phyloP scores from a whole-genome alignment of 2,888 invertebrate genomes.

The Eumacrocentrus americanus region DNA sequence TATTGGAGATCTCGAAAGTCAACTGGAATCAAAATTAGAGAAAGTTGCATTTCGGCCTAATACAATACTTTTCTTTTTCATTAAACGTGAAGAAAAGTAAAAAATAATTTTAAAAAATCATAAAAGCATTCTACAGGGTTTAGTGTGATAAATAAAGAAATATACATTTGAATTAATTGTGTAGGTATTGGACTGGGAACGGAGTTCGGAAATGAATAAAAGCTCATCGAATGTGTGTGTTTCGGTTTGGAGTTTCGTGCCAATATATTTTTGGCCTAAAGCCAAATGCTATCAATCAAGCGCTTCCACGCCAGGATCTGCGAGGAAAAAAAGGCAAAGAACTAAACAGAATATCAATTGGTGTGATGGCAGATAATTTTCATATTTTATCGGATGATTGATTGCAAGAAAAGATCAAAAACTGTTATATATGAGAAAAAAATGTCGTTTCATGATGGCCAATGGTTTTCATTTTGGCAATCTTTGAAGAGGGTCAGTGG shows the following conservation, averaged over 20 bases:
- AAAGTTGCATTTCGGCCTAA: no score
- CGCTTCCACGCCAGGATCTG: constrained; percentile 25
- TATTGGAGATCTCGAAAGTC: no score
- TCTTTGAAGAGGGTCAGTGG: neutral
- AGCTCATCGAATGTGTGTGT: constrained; percentile 5
- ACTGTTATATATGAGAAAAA: no score
- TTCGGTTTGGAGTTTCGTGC: constrained; percentile 13
- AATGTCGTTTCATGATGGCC: no score
- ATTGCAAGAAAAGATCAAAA: constrained; percentile 8
- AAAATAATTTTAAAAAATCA: no score
- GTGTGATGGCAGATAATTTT: constrained; percentile 32
- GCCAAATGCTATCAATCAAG: constrained; percentile 38
- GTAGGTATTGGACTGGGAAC: no score
- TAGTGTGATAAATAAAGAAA: no score
- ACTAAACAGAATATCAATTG: constrained; percentile 18
- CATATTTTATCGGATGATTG: constrained; percentile 29
- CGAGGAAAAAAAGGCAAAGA: neutral
- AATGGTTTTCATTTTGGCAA: neutral
- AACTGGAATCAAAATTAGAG: no score
- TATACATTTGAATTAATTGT: neutral
- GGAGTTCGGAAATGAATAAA: constrained; percentile 17
- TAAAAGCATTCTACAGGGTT: no score
- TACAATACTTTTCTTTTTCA: no score
- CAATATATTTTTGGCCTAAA: constrained; percentile 29
- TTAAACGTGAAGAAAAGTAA: no score